These are phyloP conservation scores for Ips nitidus DNA, from an alignment of 1,140 invertebrate genomes.

Conservation along the genomic window DNA sequence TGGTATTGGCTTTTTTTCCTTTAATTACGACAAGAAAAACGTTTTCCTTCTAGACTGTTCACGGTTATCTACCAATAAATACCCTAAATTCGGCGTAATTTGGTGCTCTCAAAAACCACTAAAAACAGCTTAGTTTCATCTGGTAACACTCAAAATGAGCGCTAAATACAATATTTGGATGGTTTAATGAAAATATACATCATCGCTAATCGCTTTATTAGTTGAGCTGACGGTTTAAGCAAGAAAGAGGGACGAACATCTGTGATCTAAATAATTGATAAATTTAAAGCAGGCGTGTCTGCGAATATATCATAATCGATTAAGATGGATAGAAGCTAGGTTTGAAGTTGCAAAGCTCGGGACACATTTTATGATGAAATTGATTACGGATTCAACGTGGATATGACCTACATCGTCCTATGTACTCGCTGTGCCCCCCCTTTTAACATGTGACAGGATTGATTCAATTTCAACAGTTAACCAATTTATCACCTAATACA, in stretches of 20 bases:
- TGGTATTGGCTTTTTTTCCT: constrained; percentile 5
- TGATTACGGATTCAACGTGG: too few species aligned
- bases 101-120: constrained; percentile 20
- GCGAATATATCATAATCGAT: too few species aligned
- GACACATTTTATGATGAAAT: too few species aligned
- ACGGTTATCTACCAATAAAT: constrained; percentile 26
- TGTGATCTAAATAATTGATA: not conserved
- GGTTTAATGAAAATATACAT: constrained; percentile 21
- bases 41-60: constrained; percentile 12
- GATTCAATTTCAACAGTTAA: not conserved
- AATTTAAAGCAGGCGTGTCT: too few species aligned
- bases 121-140: constrained; percentile 21
- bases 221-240: not conserved
- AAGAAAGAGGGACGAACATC: not conserved
- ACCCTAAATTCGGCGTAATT: constrained; percentile 12
- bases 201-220: constrained; percentile 12
- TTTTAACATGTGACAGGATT: too few species aligned
- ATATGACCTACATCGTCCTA: too few species aligned
- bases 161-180: constrained; percentile 12
- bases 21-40: constrained; percentile 15
- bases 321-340: too few species aligned
- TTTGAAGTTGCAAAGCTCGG: too few species aligned
- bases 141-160: constrained; percentile 3
- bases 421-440: too few species aligned
- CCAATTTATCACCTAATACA: constrained; percentile 2